phyloP scores from a whole-genome alignment of 2,888 invertebrate species.

The Pomacea canaliculata region DNA sequence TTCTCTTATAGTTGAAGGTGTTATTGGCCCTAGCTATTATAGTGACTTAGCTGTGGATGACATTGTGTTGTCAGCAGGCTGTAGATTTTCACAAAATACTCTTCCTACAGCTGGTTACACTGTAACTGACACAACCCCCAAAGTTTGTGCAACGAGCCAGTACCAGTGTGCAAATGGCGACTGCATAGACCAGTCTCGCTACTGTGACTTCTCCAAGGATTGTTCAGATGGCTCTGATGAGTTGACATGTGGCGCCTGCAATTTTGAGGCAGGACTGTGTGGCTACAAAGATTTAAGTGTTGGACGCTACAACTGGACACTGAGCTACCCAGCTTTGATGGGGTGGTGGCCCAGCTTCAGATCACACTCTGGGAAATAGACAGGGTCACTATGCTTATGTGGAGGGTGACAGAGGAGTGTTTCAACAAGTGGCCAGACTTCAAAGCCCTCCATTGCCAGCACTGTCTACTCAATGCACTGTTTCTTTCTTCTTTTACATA shows the following conservation, averaged over 20 bases:
- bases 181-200: slow-evolving; percentile 46
- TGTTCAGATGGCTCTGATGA: slow-evolving; percentile 60
- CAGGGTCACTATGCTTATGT: slow-evolving; percentile 58
- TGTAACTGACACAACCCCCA: slow-evolving; percentile 46
- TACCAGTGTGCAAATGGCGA: slow-evolving; percentile 50
- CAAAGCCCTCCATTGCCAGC: slow-evolving; percentile 41
- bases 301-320: slow-evolving; percentile 56
- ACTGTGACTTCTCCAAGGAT: slow-evolving; percentile 56
- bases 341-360: slow-evolving; percentile 40
- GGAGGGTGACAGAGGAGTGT: slow-evolving; percentile 47
- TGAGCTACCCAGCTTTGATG: slow-evolving; percentile 38
- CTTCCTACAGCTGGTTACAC: slow-evolving; percentile 45
- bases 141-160: slow-evolving; percentile 38
- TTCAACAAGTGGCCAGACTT: slow-evolving; percentile 49
- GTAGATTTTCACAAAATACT: slow-evolving; percentile 43
- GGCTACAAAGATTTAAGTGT: slow-evolving; percentile 58
- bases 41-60: slow-evolving; percentile 67
- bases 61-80: slow-evolving; percentile 61
- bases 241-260: slow-evolving; percentile 58
- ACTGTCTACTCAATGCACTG: slow-evolving; percentile 44
- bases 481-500: slow-evolving; percentile 66
- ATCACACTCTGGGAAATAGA: slow-evolving; percentile 53
- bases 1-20: slow-evolving; percentile 60
- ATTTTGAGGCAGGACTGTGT: slow-evolving; percentile 60
- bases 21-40: slow-evolving; percentile 41